Evolutionary conservation across 2,888 invertebrate genomes (phyloP).

Genomic region (Andrena hattorfiana): DNA sequence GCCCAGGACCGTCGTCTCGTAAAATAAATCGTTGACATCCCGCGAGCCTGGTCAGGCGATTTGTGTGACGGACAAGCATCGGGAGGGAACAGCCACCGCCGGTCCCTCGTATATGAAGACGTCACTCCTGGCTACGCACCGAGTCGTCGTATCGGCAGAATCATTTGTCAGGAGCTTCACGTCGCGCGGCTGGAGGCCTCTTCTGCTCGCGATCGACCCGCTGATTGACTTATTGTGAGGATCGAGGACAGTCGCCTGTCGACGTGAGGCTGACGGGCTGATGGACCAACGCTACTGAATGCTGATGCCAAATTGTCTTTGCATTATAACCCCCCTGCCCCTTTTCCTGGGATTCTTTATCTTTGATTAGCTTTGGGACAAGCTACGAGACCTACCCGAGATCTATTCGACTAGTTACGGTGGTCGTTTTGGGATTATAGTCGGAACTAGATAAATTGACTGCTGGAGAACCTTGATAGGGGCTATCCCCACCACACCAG

Average conservation of each 20-base stretch:
- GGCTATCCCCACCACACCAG: too few species aligned
- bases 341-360: neutral
- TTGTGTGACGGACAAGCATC: slow-evolving; percentile 80
- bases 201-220: slow-evolving; percentile 72
- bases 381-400: neutral
- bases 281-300: slow-evolving; percentile 37
- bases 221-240: slow-evolving; percentile 71
- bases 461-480: too few species aligned
- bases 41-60: slow-evolving; percentile 80
- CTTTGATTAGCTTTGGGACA: neutral
- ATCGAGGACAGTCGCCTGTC: slow-evolving; percentile 55
- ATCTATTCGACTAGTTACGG: neutral
- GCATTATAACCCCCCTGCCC: slow-evolving; percentile 6
- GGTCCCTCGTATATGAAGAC: slow-evolving; percentile 77
- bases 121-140: slow-evolving; percentile 72
- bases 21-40: slow-evolving; percentile 84
- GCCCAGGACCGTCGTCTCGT: slow-evolving; percentile 74
- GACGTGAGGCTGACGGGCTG: slow-evolving; percentile 44
- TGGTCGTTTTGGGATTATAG: neutral
- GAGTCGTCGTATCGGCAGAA: slow-evolving; percentile 77
- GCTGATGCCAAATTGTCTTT: slow-evolving; percentile 39
- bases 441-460: neutral
- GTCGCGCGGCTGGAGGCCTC: slow-evolving; percentile 76
- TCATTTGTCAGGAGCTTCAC: slow-evolving; percentile 81
- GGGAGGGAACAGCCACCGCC: slow-evolving; percentile 55